Percentiles rank a stretch among this genome's conserved stretches.
Conservation (phyloP, 2,113 vertebrate species). For the Ramphastos sulfuratus region DNA sequence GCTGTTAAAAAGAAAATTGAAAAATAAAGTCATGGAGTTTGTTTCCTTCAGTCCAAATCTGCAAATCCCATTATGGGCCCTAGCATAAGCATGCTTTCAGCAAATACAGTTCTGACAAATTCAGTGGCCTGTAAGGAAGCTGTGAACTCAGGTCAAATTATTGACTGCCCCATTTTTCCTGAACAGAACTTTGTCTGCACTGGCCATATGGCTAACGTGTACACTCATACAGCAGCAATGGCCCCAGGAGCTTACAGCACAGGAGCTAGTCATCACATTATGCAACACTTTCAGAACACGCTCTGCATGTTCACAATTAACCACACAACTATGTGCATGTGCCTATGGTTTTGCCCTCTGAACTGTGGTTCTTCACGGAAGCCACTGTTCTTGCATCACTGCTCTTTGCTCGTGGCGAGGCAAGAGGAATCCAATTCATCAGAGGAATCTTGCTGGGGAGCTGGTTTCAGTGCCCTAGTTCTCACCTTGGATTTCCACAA, state of each 20-base stretch:
- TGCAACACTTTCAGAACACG: background rate
- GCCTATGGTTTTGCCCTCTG: background rate
- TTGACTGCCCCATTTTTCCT: background rate
- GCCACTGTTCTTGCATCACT: background rate
- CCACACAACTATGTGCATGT: background rate
- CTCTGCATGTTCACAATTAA: background rate
- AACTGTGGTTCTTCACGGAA: background rate
- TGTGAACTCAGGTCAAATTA: background rate
- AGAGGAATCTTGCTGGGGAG: constrained; percentile 7
- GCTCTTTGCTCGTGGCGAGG: accelerated
- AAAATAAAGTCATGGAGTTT: background rate
- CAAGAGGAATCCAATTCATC: background rate
- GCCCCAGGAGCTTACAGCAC: background rate
- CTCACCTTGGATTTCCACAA: background rate
- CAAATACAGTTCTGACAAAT: background rate
- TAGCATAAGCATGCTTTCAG: background rate
- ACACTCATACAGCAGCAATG: constrained; percentile 5
- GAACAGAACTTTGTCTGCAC: background rate
- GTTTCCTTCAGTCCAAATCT: background rate
- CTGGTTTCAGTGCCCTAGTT: background rate
- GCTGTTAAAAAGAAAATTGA: background rate
- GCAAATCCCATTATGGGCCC: background rate
- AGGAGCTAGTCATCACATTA: background rate
- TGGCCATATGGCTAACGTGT: background rate
- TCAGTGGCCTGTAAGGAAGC: background rate